Evolutionary conservation across 2,113 vertebrate genomes (phyloP).

Genomic region (Stictonetta naevosa): DNA sequence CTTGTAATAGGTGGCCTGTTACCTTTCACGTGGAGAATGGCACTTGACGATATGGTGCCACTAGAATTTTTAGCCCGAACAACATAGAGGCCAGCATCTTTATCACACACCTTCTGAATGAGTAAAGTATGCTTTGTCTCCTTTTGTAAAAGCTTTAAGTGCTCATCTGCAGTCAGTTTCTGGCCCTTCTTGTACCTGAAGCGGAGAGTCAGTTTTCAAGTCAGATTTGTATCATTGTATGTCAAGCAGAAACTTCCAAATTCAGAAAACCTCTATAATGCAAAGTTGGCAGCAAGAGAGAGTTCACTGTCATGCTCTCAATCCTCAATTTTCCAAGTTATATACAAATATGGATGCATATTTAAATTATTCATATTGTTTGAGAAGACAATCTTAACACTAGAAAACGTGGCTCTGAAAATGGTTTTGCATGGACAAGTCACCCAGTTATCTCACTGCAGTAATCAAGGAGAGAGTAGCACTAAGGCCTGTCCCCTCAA

Average conservation of each 20-base stretch:
- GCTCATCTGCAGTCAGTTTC: conserved; percentile 82
- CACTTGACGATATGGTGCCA: conserved; percentile 79
- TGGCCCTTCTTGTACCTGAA: conserved; percentile 90
- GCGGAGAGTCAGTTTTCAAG: conserved; percentile 84
- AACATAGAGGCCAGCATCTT: conserved; percentile 83
- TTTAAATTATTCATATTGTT: neutral
- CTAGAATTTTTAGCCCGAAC: conserved; percentile 75
- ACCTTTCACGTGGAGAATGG: conserved; percentile 81
- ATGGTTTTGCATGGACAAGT: neutral
- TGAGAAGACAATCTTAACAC: neutral
- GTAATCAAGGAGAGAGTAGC: neutral
- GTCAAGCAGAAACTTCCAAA: conserved; percentile 1
- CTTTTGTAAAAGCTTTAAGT: conserved; percentile 83
- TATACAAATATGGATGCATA: neutral
- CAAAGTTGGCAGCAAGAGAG: neutral
- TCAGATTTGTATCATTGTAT: conserved; percentile 65
- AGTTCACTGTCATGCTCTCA: neutral
- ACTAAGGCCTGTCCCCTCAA: neutral
- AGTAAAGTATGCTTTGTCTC: conserved; percentile 83
- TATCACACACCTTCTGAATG: conserved; percentile 81
- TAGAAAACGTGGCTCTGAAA: neutral
- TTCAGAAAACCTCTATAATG: neutral
- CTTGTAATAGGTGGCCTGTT: conserved; percentile 76
- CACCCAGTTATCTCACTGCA: neutral
- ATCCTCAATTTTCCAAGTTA: neutral